A percentile compares a stretch with the other conserved stretches of the same genome.
Conservation (phyloP, 2,113 vertebrate genomes). For the Campylomormyrus numenius region DNA sequence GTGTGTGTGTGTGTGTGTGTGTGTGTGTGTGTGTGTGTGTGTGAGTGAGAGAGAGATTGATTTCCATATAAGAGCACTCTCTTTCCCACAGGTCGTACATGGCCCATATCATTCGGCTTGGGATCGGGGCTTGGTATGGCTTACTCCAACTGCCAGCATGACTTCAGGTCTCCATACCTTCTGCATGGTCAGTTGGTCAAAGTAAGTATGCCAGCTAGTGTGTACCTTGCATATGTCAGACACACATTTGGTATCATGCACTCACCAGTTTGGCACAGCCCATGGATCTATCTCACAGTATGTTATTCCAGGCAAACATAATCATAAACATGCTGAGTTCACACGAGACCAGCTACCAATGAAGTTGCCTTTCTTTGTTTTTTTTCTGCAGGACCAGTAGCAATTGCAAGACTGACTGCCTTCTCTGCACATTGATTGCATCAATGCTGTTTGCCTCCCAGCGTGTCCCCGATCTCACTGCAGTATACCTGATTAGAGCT, state of each 20-base stretch:
- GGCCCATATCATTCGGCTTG: constrained; percentile 78
- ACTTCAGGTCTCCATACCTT: constrained; percentile 81
- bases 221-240: not conserved
- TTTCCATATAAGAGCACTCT: not conserved
- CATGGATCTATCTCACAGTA: not conserved
- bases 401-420: not conserved
- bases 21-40: too few species aligned
- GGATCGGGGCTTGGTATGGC: constrained; percentile 91
- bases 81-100: constrained; percentile 71
- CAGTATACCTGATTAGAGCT: constrained; percentile 43
- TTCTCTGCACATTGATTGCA: not conserved
- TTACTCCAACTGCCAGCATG: constrained; percentile 92
- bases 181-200: constrained; percentile 74
- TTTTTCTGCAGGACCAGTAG: constrained; percentile 18
- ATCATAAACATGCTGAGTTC: not conserved
- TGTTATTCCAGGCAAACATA: not conserved
- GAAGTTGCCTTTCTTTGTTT: not conserved
- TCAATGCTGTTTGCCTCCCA: constrained; percentile 22
- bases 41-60: not conserved
- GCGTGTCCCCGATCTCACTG: constrained; percentile 30
- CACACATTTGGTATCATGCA: not conserved
- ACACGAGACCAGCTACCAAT: not conserved
- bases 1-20: not conserved
- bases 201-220: constrained; percentile 50
- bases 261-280: not conserved